Evolutionary conservation across 2,113 vertebrate genomes (phyloP).

Genomic region (Coturnix japonica): DNA sequence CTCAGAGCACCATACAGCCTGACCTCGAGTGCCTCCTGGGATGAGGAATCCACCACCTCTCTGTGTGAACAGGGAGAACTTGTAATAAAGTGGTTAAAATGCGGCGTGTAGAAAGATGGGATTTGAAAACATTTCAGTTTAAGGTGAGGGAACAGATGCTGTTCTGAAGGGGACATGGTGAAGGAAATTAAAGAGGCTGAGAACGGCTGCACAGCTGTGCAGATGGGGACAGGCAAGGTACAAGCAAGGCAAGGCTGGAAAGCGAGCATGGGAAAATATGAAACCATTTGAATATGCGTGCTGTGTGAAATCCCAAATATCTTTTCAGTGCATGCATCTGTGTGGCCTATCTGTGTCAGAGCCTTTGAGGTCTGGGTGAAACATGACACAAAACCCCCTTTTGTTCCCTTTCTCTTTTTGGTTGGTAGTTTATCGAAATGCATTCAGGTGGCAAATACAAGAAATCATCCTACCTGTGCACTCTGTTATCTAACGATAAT

Average conservation of each 20-base stretch:
- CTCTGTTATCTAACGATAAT: background rate
- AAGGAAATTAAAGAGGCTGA: conserved; percentile 12
- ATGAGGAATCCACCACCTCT: no score
- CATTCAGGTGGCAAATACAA: background rate
- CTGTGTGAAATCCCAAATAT: background rate
- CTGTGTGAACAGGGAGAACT: background rate
- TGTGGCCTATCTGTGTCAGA: background rate
- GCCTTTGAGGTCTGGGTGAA: background rate
- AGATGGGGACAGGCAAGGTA: background rate
- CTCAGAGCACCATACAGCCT: no score
- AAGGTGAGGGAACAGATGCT: conserved; percentile 8
- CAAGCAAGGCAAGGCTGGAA: background rate
- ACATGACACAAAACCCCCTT: background rate
- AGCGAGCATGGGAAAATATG: fast-evolving
- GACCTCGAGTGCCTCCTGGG: no score
- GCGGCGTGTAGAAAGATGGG: background rate
- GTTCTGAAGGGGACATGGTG: background rate
- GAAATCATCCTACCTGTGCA: background rate
- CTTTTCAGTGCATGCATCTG: background rate
- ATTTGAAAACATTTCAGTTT: conserved; percentile 1
- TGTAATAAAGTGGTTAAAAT: background rate
- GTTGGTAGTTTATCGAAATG: background rate
- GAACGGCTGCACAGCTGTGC: background rate
- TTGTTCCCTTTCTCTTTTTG: background rate
- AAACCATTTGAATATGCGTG: background rate